Evolutionary conservation across 2,797 vertebrate species (phyloP), one percentile per base, ranked within the genome.

Genomic region (Enteromius fasciolatus): DNA sequence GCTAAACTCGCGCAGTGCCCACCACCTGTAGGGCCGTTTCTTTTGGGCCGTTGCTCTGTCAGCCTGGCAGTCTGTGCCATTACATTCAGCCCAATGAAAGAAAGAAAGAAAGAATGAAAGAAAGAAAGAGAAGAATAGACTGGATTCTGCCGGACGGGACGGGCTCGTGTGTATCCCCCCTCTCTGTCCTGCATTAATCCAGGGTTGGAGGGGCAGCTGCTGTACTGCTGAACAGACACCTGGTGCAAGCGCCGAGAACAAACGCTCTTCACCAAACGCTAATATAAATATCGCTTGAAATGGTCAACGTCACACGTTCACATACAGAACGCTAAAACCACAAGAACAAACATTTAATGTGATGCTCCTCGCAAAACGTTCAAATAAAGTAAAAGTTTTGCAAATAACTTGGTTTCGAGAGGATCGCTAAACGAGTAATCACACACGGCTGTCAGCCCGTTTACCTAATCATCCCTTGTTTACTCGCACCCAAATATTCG

Each of bases 1-100:
- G 92, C 90, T 91, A 92, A 92, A 92, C 92, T 90, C 92, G 86
- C 89, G 46, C 90, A 89, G 93, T 95, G 94, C 94, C 94, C 94
- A 94, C 95, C 94, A 95, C 94, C 95, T 95, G 95, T 94, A 92
- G 94, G 90, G 94, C 75, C 85, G 90, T 93, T 94, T 94, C 93
- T 94, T 91, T 88, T 81, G 76, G 83, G 86, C 90, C 88, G 92
- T 92, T 92, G 90, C 80, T 91, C 91, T 84, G 39, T 83, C 91
- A 89, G 90, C 87, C 87, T 88, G 83, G 50, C 91, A 92, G 93
- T 93, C 92, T 92, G 91, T 93, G 92, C 93, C 92, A 91, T 87
- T 89, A 87, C 90, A 91, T 90, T 94, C 91, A 92, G 93, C 93
- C 90, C 89, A 72, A 63, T 63, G 85, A 79, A 85, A 82, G 79